Conservation (phyloP, 2,888 invertebrate genomes). For the Drosophila subsilvestris region DNA sequence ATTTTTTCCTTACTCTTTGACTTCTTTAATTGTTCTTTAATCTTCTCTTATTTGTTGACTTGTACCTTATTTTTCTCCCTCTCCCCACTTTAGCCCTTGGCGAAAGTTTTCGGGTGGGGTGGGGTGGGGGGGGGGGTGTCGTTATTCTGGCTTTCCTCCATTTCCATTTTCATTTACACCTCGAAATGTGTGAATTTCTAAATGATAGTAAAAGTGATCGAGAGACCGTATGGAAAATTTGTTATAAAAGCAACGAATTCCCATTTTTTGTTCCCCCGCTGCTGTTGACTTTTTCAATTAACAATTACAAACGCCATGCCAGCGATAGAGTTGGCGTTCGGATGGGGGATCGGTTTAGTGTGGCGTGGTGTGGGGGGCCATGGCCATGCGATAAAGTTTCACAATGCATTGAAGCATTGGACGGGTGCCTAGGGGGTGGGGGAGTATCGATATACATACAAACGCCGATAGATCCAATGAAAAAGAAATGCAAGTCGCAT, state of each 20-base stretch:
- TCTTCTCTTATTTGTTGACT: no score
- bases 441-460: conserved; percentile 4
- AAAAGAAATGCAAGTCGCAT: conserved; percentile 5
- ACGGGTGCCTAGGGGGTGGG: background rate
- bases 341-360: conserved; percentile 9
- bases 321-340: conserved; percentile 11
- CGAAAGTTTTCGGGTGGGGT: background rate
- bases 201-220: conserved; percentile 55
- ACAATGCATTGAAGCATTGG: conserved; percentile 14
- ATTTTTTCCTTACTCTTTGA: no score
- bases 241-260: conserved; percentile 45
- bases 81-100: background rate
- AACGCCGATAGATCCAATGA: conserved; percentile 24
- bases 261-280: conserved; percentile 29
- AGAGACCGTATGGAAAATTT: conserved; percentile 42
- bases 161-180: background rate
- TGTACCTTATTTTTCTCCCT: background rate
- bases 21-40: background rate
- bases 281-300: conserved; percentile 73
- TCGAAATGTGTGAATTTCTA: conserved; percentile 66
- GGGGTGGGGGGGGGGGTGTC: background rate
- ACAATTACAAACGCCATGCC: conserved; percentile 55
- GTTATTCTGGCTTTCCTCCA: background rate
- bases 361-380: conserved; percentile 36
- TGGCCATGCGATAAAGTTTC: conserved; percentile 31